Evolutionary conservation across 2,113 vertebrate species (phyloP).

Genomic region (Pluvianellus socialis): DNA sequence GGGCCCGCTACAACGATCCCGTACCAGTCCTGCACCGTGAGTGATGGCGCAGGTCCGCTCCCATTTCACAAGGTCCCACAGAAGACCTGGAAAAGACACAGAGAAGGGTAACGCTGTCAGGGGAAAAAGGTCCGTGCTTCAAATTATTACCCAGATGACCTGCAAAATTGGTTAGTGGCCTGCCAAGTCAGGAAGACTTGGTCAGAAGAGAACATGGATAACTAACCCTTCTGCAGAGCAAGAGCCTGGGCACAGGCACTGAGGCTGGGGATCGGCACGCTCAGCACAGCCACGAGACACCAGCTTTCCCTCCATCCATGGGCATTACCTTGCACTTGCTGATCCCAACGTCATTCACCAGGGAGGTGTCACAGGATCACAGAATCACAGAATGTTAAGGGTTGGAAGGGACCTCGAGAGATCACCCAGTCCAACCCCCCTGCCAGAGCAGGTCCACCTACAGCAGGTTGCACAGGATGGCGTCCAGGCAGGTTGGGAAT

Average conservation of each 20-base stretch:
- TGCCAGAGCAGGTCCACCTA: too few relatives aligned
- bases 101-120: not conserved
- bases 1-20: not conserved
- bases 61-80: not conserved
- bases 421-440: too few relatives aligned
- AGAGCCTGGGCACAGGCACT: not conserved
- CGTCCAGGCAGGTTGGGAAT: too few relatives aligned
- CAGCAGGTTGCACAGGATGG: too few relatives aligned
- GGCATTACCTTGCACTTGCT: not conserved
- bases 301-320: not conserved
- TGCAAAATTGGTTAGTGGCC: not conserved
- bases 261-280: not conserved
- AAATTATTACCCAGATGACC: not conserved
- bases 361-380: not conserved
- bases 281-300: not conserved
- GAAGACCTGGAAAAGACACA: not conserved
- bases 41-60: not conserved
- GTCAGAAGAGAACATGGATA: not conserved
- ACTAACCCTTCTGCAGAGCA: not conserved
- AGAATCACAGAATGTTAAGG: too few relatives aligned
- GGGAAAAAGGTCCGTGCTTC: not conserved
- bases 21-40: not conserved
- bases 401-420: too few relatives aligned
- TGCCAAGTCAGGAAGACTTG: not conserved
- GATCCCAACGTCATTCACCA: not conserved